Evolutionary conservation across 64 coral and sea anemone species (phyloP), one percentile per base, ranked within the genome.

Genomic region (Montipora sp.): DNA sequence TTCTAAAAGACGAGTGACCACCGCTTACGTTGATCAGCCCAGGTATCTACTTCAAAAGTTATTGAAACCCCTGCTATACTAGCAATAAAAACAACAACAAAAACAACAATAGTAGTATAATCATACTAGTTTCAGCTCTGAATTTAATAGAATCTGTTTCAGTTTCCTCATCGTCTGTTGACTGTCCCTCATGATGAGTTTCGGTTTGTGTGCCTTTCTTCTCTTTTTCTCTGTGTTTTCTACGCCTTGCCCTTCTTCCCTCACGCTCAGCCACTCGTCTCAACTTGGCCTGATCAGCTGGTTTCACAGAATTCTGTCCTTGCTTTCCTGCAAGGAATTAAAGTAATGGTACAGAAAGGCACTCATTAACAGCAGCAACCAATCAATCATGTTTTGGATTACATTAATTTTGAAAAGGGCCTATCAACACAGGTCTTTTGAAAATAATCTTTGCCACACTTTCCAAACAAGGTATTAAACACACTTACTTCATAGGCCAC

Each of bases 101-200:
- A 24, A 24, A 24, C 36, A 36, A 36, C 36, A 36, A 36, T 57
- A 6, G 11, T 57, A 8, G 6, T 1, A 51, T 79, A 18, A 16
- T 72, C 59, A 16, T 84, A 95, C 96, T 94, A 89, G 90, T 78
- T 90, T 99, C 98, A 81, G 77, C 87, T 75, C 85, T 99, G 78
- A 96, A 94, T 84, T 93, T 95, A 43, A 95, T 47, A 57, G 91
- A 80, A 89, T 99, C 96, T 85, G 83, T 84, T 87, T 95, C 94
- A 89, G 91, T 95, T 85, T 99, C 94, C 87, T 99, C 98, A 9
- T 99, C 98, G 94, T 99, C 98, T 59, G 83, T 94, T 48, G 98
- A 99, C 48, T 96, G 88, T 83, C 98, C 98, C 78, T 99, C 98
- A 89, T 99, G 98, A 87, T 99, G 89, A 73, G 13, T 87, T 51